Evolutionary conservation across 2,888 invertebrate genomes (phyloP).

Genomic region (Chrysina gloriosa): DNA sequence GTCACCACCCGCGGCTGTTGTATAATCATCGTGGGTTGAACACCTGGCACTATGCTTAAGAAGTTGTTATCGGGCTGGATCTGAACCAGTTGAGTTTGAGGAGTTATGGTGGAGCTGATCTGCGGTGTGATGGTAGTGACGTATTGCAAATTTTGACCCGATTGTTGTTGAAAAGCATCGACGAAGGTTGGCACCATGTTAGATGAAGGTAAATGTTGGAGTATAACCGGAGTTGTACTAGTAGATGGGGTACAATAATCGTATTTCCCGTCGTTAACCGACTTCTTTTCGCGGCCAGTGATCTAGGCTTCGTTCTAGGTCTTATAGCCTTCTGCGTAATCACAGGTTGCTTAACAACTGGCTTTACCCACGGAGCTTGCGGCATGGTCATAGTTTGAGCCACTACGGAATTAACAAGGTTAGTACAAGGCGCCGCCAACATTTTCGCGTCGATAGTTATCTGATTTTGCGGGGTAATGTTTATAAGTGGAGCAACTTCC

Average conservation of each 20-base stretch:
- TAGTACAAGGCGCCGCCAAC: slow-evolving; percentile 51
- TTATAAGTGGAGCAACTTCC: slow-evolving; percentile 56
- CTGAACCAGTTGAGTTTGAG: slow-evolving; percentile 63
- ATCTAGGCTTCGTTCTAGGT: slow-evolving; percentile 54
- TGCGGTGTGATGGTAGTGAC: slow-evolving; percentile 75
- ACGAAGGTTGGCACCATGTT: slow-evolving; percentile 73
- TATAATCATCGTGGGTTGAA: slow-evolving; percentile 61
- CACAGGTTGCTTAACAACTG: slow-evolving; percentile 54
- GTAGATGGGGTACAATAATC: slow-evolving; percentile 49
- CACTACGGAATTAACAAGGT: slow-evolving; percentile 52
- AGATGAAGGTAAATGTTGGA: slow-evolving; percentile 70
- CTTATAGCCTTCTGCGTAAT: slow-evolving; percentile 55
- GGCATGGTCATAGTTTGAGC: slow-evolving; percentile 55
- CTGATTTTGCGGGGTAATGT: slow-evolving; percentile 57
- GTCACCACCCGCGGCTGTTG: slow-evolving; percentile 59
- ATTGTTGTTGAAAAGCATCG: slow-evolving; percentile 76
- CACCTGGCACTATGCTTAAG: slow-evolving; percentile 61
- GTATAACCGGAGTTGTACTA: slow-evolving; percentile 71
- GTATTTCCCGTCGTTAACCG: slow-evolving; percentile 45
- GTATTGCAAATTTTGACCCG: slow-evolving; percentile 80
- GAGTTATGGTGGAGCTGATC: slow-evolving; percentile 52
- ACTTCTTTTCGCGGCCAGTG: slow-evolving; percentile 51
- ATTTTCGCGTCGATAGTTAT: slow-evolving; percentile 58
- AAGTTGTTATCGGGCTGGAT: slow-evolving; percentile 65
- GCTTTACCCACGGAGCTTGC: slow-evolving; percentile 57